Evolutionary conservation across 2,888 invertebrate species (phyloP), one percentile per base, ranked within the genome.

Genomic region (Crocallis elinguaria): DNA sequence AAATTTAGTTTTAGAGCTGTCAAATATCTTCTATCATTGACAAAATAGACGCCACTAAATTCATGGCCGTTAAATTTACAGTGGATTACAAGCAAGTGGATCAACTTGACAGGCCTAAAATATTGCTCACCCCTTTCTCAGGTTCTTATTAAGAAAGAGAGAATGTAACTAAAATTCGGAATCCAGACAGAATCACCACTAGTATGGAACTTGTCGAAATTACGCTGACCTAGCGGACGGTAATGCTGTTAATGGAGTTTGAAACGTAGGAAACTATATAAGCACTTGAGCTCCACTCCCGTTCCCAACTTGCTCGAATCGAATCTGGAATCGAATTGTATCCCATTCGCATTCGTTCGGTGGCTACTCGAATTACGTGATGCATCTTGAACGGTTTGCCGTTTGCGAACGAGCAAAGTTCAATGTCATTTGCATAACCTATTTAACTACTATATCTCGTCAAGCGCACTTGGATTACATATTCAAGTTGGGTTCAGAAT

Each of bases 351-450:
- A 32, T 52, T 30, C 45, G 33, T 41, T 39, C 7, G 39, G 12
- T 8, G 17, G 29, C 33, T 39, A 37, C 44, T 44, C 39, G 19
- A 45, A 35, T 27, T 39, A 37, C 44, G 51, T 45, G 19, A 45
- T 33, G 44, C 51, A 45, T 39, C 35, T 33, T 17, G 29, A 44
- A 43, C 43, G 2, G 25, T 14, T n/a, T 27, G 27, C 11, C 32
- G 27, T 19, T 36, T 46, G 46, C 36, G 23, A 42, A 39, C 35
- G 21, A 19, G 49, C 42, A 44, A 61, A 60, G 55, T 60, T 43
- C 51, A 27, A 21, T 41, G 56, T 53, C 66, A 78, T 84, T 84
- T 79, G 69, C 83, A 81, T 83, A 82, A 82, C 71, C 76, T 13
- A 42, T 46, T 52, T 36, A 41, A 58, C 59, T 53, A 58, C 59